Conservation (phyloP, 2,888 invertebrate species). For the Rhyacophila evoluta region DNA sequence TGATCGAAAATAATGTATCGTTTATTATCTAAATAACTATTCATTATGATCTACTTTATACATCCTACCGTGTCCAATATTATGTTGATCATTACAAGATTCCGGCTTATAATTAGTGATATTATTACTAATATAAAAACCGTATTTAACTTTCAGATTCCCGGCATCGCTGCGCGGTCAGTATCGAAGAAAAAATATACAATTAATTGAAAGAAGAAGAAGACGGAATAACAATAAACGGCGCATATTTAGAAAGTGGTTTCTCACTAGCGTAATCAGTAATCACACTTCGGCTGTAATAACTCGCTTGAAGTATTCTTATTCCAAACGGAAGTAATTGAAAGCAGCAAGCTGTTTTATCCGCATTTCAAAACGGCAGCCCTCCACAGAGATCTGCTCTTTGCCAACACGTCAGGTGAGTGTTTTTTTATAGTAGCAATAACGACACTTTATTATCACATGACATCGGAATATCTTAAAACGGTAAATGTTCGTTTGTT, state of each 20-base stretch:
- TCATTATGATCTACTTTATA: neutral
- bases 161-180: neutral
- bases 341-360: slow-evolving; percentile 69
- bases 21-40: neutral
- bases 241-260: neutral
- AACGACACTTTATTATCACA: too few relatives aligned
- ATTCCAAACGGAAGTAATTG: slow-evolving; percentile 13
- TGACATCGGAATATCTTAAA: too few relatives aligned
- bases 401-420: slow-evolving; percentile 72
- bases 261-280: neutral
- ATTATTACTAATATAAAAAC: neutral
- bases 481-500: too few relatives aligned
- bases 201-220: neutral
- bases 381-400: slow-evolving; percentile 71
- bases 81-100: neutral
- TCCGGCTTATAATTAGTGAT: neutral
- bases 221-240: neutral
- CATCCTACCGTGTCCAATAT: neutral
- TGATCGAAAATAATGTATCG: too few relatives aligned
- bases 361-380: slow-evolving; percentile 72
- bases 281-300: slow-evolving; percentile 9
- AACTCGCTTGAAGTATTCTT: slow-evolving; percentile 14
- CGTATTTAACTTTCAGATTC: neutral
- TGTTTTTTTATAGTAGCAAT: slow-evolving; percentile 28
- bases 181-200: slow-evolving; percentile 6